These are phyloP conservation scores for Okamejei kenojei DNA, from an alignment of 2,797 vertebrate species.

Conservation along the genomic window DNA sequence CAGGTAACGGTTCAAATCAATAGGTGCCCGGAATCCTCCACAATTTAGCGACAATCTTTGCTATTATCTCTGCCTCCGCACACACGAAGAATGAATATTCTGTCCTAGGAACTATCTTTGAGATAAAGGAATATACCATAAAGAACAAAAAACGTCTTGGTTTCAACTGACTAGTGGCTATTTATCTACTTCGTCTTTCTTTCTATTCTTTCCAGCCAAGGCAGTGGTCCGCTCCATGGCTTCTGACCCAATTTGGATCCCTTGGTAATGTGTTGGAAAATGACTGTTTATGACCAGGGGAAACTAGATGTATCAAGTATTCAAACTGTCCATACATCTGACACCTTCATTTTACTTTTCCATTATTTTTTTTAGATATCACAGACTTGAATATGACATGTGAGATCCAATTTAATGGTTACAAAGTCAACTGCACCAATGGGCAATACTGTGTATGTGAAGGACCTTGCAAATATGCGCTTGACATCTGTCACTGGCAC, in stretches of 20 bases:
- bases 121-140: background rate
- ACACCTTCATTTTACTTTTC: background rate
- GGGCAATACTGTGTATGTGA: background rate
- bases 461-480: background rate
- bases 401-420: background rate
- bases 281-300: background rate
- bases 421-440: background rate
- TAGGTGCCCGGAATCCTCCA: background rate
- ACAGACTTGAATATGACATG: background rate
- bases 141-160: background rate
- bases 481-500: background rate
- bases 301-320: background rate
- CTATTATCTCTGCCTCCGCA: background rate
- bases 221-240: background rate
- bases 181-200: background rate
- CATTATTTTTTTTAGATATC: background rate
- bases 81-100: background rate
- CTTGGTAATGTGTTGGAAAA: background rate
- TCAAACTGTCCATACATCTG: background rate
- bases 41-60: background rate
- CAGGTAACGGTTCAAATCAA: background rate
- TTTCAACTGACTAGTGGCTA: background rate
- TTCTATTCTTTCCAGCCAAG: background rate
- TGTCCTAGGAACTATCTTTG: background rate
- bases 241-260: background rate